Evolutionary conservation across 1,140 invertebrate genomes (phyloP), one percentile per base, ranked within the genome.

Genomic region (Tetramorium simillimum): DNA sequence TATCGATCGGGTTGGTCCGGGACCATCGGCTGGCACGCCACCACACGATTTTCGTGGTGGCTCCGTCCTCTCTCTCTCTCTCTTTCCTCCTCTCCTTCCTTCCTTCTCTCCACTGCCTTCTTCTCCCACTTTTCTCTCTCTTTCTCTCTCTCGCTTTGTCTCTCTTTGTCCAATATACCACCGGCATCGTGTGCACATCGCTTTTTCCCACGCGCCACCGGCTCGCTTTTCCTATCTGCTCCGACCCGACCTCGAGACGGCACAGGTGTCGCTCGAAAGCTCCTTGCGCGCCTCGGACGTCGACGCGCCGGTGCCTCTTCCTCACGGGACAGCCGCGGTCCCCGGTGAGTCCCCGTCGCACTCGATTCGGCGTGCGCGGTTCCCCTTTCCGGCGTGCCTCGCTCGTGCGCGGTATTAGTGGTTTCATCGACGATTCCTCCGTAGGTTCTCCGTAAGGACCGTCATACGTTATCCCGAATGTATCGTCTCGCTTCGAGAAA

Each of bases 1-100:
- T 93, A 94, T 94, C 93, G 94, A 94, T 94, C 92, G 90, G 81
- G 85, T 86, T 85, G 91, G 93, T 92, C 93, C 93, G 93, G 93
- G 93, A 94, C 93, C 89, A 92, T 93, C 90, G 91, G 91, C 90
- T 92, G 90, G 91, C 90, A 93, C 93, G 93, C 93, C 93, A 94
- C 92, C 92, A 91, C 92, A 91, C 91, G 88, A 92, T 91, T 91
- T 84, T 92, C 86, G 81, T 86, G 76, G 78, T 88, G 58, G 28
- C 72, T 81, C 67, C 62, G n/a, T 21, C 16, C 70, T 78, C 53
- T 46, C 18, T 28, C 37, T 56, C 40, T 56, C 65, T 63, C 37
- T 58, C 58, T 14, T 14, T 51, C 3, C 63, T 43, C 21, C 43
- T 37, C 46, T 67, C 72, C n/a, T n/a, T 70, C 12, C n/a, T n/a